These are phyloP conservation scores for Sebastes melanostomus DNA, from an alignment of 2,797 vertebrate genomes.

Conservation along the genomic window DNA sequence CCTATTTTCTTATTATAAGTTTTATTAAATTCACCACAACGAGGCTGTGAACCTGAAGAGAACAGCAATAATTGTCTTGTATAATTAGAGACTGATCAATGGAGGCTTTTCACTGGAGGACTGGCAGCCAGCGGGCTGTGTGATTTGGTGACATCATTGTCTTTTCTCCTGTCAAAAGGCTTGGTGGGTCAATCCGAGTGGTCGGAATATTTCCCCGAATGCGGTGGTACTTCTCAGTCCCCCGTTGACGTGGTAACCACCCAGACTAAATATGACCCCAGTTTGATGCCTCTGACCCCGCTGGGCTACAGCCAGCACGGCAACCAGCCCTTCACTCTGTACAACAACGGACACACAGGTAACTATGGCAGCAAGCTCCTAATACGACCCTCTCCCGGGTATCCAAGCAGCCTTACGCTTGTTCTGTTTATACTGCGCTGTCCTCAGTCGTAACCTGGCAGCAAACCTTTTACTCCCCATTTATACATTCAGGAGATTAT, in stretches of 20 bases:
- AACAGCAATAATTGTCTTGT: slow-evolving; percentile 25
- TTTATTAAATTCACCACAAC: not conserved
- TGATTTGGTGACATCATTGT: slow-evolving; percentile 58
- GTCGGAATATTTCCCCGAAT: slow-evolving; percentile 83
- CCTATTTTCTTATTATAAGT: not conserved
- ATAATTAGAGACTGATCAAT: slow-evolving; percentile 49
- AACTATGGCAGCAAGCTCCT: slow-evolving; percentile 51
- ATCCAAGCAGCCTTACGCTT: slow-evolving; percentile 4
- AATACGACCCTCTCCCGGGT: not conserved
- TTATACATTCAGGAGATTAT: not conserved
- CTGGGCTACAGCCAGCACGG: slow-evolving; percentile 82
- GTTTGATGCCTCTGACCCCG: slow-evolving; percentile 76
- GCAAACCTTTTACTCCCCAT: not conserved
- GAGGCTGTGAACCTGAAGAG: not conserved
- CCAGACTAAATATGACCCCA: slow-evolving; percentile 76
- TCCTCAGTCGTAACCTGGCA: slow-evolving; percentile 16
- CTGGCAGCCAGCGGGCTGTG: slow-evolving; percentile 47
- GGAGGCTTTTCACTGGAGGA: slow-evolving; percentile 47
- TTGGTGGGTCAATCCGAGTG: slow-evolving; percentile 87
- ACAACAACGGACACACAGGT: slow-evolving; percentile 94
- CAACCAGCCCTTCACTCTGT: slow-evolving; percentile 74
- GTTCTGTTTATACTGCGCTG: slow-evolving; percentile 9
- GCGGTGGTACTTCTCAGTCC: slow-evolving; percentile 87
- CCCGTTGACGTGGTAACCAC: slow-evolving; percentile 85
- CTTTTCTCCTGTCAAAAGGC: slow-evolving; percentile 75